phyloP scores from a whole-genome alignment of 35 echinoderm and acorn worm species.

The Apostichopus californicus region DNA sequence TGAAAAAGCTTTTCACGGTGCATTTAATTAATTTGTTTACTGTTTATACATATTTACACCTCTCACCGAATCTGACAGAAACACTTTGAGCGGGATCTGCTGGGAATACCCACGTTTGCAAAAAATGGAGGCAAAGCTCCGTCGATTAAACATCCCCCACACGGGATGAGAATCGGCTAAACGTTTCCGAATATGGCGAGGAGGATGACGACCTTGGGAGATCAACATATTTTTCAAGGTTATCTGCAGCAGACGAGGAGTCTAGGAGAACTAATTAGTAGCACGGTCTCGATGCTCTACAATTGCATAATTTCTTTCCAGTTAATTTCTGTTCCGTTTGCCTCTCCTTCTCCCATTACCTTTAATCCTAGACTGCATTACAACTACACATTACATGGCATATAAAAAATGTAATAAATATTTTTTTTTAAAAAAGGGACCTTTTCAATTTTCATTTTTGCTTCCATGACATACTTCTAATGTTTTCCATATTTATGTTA shows the following conservation, averaged over 20 bases:
- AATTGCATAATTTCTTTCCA: not conserved
- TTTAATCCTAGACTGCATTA: not conserved
- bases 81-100: not conserved
- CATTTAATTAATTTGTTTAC: constrained; percentile 24
- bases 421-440: not conserved
- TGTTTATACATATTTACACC: not conserved
- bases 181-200: not conserved
- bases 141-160: not conserved
- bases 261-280: not conserved
- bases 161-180: not conserved
- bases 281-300: not conserved
- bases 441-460: constrained; percentile 16
- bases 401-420: no score
- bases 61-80: not conserved
- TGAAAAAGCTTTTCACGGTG: not conserved
- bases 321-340: not conserved
- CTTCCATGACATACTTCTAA: not conserved
- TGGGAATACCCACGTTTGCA: not conserved
- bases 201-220: constrained; percentile 25
- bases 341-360: not conserved
- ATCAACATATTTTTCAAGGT: constrained; percentile 12
- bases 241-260: not conserved
- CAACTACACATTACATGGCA: no score
- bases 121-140: not conserved
- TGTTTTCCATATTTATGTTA: not conserved